phyloP scores from a whole-genome alignment of 2,888 invertebrate species.

The Caenorhabditis sp. region DNA sequence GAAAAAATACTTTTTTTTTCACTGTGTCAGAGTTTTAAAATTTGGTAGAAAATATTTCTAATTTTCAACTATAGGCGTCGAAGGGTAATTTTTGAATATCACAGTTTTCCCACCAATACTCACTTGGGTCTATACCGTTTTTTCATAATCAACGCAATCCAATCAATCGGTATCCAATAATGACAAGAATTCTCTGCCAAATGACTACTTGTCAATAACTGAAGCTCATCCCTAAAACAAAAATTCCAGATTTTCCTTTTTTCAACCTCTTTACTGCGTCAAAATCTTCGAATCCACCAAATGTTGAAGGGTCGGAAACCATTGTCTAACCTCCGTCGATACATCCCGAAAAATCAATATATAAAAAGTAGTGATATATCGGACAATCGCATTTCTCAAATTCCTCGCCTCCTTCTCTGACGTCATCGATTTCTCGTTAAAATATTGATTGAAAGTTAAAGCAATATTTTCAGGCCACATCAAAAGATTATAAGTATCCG shows the following conservation, averaged over 20 bases:
- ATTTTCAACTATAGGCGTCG: too few relatives aligned
- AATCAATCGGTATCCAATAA: slow-evolving; percentile 48
- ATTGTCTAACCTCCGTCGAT: slow-evolving; percentile 29
- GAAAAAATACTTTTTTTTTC: too few relatives aligned
- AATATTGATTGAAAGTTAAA: slow-evolving; percentile 31
- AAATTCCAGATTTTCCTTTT: background rate
- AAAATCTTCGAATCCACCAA: slow-evolving; percentile 32
- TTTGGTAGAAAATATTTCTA: too few relatives aligned
- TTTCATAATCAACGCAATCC: slow-evolving; percentile 44
- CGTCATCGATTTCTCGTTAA: slow-evolving; percentile 23
- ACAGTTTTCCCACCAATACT: too few relatives aligned
- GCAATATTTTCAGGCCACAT: slow-evolving; percentile 51
- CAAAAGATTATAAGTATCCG: slow-evolving; percentile 37
- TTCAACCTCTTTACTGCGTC: slow-evolving; percentile 14
- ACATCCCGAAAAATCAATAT: slow-evolving; percentile 46
- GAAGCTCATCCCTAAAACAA: slow-evolving; percentile 28
- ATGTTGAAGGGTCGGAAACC: slow-evolving; percentile 37
- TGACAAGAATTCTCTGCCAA: slow-evolving; percentile 18
- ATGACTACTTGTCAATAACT: slow-evolving; percentile 21
- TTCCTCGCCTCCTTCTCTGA: slow-evolving; percentile 11
- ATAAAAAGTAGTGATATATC: slow-evolving; percentile 46
- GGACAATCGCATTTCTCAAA: slow-evolving; percentile 29
- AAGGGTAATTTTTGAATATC: too few relatives aligned
- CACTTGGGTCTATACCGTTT: slow-evolving; percentile 19
- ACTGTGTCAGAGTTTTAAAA: too few relatives aligned